phyloP scores from a whole-genome alignment of 2,888 invertebrate genomes.

The Pseudoips prasinana region DNA sequence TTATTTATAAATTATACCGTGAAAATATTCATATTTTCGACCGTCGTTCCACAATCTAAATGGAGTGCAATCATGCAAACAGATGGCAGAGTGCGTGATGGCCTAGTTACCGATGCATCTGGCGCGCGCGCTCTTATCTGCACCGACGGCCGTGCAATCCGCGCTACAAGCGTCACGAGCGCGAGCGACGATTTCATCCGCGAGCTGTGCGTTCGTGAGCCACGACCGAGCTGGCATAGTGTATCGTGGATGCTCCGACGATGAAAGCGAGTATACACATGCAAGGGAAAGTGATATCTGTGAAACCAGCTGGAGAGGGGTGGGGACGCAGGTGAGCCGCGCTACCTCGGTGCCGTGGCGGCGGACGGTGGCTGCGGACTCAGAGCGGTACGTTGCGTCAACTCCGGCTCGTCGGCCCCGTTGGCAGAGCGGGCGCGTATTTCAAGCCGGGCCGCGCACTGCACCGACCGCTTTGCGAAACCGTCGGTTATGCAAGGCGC shows the following conservation, averaged over 20 bases:
- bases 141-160: constrained; percentile 36
- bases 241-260: constrained; percentile 51
- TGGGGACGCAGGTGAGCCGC: constrained; percentile 52
- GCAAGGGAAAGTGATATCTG: constrained; percentile 73
- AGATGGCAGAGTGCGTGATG: constrained; percentile 65
- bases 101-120: constrained; percentile 71
- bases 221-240: constrained; percentile 31
- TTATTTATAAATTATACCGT: constrained; percentile 11
- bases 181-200: constrained; percentile 29
- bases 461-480: constrained; percentile 79
- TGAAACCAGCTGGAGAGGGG: constrained; percentile 61
- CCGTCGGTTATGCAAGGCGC: constrained; percentile 78
- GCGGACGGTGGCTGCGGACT: constrained; percentile 24
- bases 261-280: constrained; percentile 63
- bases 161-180: constrained; percentile 29
- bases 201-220: constrained; percentile 24
- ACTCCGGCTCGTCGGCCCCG: constrained; percentile 54
- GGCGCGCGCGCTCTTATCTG: constrained; percentile 56
- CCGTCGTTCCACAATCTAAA: constrained; percentile 29
- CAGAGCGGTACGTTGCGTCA: constrained; percentile 54
- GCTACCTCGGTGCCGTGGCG: constrained; percentile 19
- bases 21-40: constrained; percentile 12
- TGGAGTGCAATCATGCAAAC: constrained; percentile 54
- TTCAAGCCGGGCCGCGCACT: constrained; percentile 72
- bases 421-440: constrained; percentile 71